Base-by-base conservation (phyloP, 1,140 invertebrate species). In the Zophobas atratus region DNA sequence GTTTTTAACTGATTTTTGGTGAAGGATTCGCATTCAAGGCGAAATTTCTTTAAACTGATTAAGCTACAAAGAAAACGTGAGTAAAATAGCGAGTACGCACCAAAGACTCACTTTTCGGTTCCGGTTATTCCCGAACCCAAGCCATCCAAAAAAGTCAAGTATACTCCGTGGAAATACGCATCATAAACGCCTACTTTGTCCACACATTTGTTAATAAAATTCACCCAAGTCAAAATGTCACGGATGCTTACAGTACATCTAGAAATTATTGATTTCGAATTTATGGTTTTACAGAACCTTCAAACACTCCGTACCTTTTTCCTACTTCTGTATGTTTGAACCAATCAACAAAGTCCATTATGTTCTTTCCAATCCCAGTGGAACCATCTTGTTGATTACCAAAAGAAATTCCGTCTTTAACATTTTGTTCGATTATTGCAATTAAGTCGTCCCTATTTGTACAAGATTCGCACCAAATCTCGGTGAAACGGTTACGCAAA, bases 401-500 rank as follows among this genome's bases (percentile, higher is more conserved):
- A 81, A 90, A 83, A n/a, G 85, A 82, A 79, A 91, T 83, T 55
- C 88, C 84, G 76, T 86, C 76, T 39, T 78, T 84, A 0, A 97
- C 86, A 88, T 97, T 98, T 82, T 95, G 94, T 82, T 94, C 91
- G 77, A 98, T 92, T 57, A 97, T 96, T 5, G 87, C 85, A 20
- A 93, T 86, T 32, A 99, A 88, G 87, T 99, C 97, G 6, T 91
- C 87, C 57, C 88, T 86, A 35, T 91, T 87, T 6, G 88, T 89
- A 38, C 92, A 92, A 78, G 89, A 90, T 38, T 95, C 94, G 83
- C 98, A 99, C 99, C 99, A 99, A 84, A 99, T 98, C 89, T 99
- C 99, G 0, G 98, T 99, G 82, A 99, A 98, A 70, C 99, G 91
- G 89, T 99, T 99, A 72, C 98, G 90, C 1, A 99, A 87, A 0